These are phyloP conservation scores for Canis aureus DNA, from an alignment of 2,113 vertebrate species.

Conservation along the genomic window DNA sequence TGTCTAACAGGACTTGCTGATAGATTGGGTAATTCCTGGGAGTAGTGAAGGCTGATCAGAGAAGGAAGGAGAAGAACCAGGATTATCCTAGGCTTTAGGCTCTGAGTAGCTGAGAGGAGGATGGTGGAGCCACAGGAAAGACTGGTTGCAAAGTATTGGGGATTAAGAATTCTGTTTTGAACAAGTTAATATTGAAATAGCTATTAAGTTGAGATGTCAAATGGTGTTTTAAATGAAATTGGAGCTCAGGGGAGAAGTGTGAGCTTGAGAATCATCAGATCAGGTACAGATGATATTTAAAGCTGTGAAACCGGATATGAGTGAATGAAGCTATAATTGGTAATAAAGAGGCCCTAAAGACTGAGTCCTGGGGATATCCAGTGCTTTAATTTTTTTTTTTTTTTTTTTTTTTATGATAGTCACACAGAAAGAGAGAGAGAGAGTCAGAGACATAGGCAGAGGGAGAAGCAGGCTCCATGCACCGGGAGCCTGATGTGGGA, in stretches of 20 bases:
- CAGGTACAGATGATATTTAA: not conserved
- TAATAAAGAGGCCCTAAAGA: not conserved
- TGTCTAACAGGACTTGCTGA: not conserved
- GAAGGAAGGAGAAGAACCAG: not conserved
- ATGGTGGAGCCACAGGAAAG: too few relatives aligned
- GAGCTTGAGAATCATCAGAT: not conserved
- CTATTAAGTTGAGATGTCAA: not conserved
- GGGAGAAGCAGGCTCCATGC: too few relatives aligned
- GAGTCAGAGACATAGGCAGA: too few relatives aligned
- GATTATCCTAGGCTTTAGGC: not conserved
- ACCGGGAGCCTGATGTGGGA: too few relatives aligned
- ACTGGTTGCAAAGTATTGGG: not conserved
- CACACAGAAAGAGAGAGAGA: too few relatives aligned
- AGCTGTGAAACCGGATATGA: not conserved
- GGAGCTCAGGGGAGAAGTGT: not conserved
- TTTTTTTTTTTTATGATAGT: too few relatives aligned
- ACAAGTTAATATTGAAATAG: not conserved
- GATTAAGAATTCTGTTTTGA: not conserved
- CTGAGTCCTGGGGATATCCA: not conserved
- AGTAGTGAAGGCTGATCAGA: not conserved
- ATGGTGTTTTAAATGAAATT: not conserved
- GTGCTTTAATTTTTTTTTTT: too few relatives aligned
- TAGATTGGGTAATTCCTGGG: not conserved
- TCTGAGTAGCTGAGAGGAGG: not conserved
- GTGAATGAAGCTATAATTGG: not conserved